Evolutionary conservation across 2,888 invertebrate species (phyloP).

Genomic region (Tetrapedia diversipes): DNA sequence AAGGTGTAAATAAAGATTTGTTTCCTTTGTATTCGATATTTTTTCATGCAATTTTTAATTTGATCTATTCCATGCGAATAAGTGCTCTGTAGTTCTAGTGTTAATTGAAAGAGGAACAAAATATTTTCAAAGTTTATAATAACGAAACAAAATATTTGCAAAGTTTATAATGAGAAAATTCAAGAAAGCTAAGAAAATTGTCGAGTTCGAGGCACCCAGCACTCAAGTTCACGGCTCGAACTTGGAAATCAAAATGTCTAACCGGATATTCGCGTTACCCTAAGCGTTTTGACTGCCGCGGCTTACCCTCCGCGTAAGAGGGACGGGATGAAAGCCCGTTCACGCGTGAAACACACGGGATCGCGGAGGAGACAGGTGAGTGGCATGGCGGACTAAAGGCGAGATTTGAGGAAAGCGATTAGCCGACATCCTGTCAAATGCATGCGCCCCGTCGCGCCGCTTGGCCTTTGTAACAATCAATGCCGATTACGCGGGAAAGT

Average conservation of each 20-base stretch:
- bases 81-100: no score
- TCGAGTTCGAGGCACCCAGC: no score
- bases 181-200: no score
- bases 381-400: conserved; percentile 47
- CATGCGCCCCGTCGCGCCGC: conserved; percentile 51
- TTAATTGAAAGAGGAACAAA: no score
- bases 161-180: no score
- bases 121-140: no score
- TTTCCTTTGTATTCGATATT: no score
- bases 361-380: conserved; percentile 52
- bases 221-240: no score
- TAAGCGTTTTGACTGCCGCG: conserved; percentile 21
- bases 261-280: background rate
- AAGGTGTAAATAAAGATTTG: no score
- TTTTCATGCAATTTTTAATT: no score
- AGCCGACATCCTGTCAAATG: conserved; percentile 68
- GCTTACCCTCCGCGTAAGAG: background rate
- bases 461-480: conserved; percentile 39
- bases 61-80: no score
- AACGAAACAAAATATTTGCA: no score
- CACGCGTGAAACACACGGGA: conserved; percentile 40
- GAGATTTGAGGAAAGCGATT: conserved; percentile 61
- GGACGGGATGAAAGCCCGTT: conserved; percentile 14
- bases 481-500: conserved; percentile 67
- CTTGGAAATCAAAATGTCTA: conserved; percentile 29